Evolutionary conservation across 2,797 vertebrate genomes (phyloP).

Genomic region (Pseudopleuronectes americanus): DNA sequence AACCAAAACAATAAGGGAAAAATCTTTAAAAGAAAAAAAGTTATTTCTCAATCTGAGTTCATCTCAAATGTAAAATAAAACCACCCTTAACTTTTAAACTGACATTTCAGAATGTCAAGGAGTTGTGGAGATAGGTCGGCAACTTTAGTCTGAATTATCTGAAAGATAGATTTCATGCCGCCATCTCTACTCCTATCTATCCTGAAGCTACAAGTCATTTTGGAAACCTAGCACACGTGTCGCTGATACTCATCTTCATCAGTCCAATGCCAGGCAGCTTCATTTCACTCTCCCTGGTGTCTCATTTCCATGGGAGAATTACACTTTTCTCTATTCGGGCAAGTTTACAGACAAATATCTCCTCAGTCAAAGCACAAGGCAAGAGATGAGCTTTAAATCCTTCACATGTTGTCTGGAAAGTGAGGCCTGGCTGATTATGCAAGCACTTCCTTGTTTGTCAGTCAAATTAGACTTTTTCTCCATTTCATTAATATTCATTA

Average conservation of each 20-base stretch:
- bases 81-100: conserved; percentile 24
- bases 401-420: conserved; percentile 1
- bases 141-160: conserved; percentile 32
- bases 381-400: conserved; percentile 25
- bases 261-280: conserved; percentile 23
- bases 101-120: conserved; percentile 29
- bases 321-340: conserved; percentile 15
- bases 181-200: conserved; percentile 22
- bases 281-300: conserved; percentile 11
- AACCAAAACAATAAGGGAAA: no score
- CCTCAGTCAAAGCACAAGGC: conserved; percentile 9
- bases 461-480: neutral
- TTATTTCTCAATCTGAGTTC: neutral
- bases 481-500: neutral
- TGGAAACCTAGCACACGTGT: conserved; percentile 26
- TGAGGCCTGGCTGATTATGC: neutral
- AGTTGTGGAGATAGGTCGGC: conserved; percentile 19
- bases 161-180: conserved; percentile 4
- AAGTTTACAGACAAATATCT: conserved; percentile 25
- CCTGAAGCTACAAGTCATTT: conserved; percentile 31
- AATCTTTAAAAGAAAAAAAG: no score
- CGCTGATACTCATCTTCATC: conserved; percentile 43
- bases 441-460: neutral
- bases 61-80: conserved; percentile 8
- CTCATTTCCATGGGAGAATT: conserved; percentile 21